Evolutionary conservation across 2,113 vertebrate genomes (phyloP).

Genomic region (Canis aureus): DNA sequence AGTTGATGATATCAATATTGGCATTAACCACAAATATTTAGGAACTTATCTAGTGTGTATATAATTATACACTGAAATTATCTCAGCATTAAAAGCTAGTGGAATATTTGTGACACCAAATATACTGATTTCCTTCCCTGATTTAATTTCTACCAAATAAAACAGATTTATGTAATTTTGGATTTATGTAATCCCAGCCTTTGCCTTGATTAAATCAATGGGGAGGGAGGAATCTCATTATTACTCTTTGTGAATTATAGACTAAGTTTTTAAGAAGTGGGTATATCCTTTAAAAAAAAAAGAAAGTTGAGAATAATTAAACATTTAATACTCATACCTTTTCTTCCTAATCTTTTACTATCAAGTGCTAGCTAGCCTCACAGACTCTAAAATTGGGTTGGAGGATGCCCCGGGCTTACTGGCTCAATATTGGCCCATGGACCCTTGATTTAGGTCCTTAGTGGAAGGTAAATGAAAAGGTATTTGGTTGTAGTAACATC

Average conservation of each 20-base stretch:
- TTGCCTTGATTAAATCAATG: slow-evolving; percentile 16
- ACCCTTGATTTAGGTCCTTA: background rate
- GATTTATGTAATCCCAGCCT: background rate
- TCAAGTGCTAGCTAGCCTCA: background rate
- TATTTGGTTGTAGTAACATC: slow-evolving; percentile 1
- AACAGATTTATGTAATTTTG: slow-evolving; percentile 22
- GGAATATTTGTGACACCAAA: background rate
- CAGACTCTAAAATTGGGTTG: background rate
- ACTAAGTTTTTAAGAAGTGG: slow-evolving; percentile 45
- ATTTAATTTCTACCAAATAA: slow-evolving; percentile 50
- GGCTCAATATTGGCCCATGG: background rate
- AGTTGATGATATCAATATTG: background rate
- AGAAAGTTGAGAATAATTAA: slow-evolving; percentile 42
- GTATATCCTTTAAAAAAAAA: background rate
- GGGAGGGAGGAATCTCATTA: background rate
- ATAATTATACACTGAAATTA: slow-evolving; percentile 30
- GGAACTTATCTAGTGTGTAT: background rate
- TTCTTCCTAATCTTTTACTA: background rate
- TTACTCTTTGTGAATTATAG: background rate
- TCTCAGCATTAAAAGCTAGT: background rate
- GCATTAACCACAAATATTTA: background rate
- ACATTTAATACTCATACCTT: background rate
- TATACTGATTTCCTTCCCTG: slow-evolving; percentile 21
- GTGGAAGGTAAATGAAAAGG: background rate
- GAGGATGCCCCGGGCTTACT: background rate